Evolutionary conservation across 2,113 vertebrate genomes (phyloP).

Genomic region (Vulpes vulpes): DNA sequence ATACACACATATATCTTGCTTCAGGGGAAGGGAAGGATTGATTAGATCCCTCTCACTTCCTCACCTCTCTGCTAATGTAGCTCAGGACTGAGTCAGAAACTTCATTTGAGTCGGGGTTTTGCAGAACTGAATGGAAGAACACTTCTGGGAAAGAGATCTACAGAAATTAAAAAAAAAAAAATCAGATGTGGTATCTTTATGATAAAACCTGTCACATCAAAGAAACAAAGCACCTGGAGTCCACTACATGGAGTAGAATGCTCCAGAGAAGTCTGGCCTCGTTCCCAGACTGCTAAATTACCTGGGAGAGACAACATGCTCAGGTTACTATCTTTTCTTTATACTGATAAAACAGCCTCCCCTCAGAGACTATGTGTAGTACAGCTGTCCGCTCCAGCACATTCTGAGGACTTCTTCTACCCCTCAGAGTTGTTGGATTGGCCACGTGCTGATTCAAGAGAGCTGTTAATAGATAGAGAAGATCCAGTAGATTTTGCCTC

Average conservation of each 20-base stretch:
- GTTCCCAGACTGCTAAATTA: slow-evolving; percentile 49
- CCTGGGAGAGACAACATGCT: background rate
- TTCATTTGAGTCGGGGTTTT: background rate
- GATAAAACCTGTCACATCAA: background rate
- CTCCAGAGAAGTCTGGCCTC: slow-evolving; percentile 7
- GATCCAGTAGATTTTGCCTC: background rate
- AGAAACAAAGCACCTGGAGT: background rate
- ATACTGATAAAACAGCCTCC: background rate
- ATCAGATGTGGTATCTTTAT: background rate
- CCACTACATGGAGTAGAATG: background rate
- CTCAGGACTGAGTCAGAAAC: background rate
- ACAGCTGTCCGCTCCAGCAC: background rate
- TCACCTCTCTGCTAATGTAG: background rate
- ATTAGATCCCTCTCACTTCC: background rate
- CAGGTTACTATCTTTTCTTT: background rate
- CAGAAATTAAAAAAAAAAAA: background rate
- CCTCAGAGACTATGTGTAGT: background rate
- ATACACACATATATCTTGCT: background rate
- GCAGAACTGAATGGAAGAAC: background rate
- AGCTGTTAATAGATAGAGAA: background rate
- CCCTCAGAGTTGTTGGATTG: background rate
- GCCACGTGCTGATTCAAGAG: background rate
- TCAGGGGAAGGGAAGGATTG: background rate
- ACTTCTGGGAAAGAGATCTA: background rate
- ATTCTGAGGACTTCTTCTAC: background rate